A percentile compares a stretch with the other conserved stretches of the same genome.
Conservation (phyloP, 1,140 invertebrate genomes). For the Conus ventricosus region DNA sequence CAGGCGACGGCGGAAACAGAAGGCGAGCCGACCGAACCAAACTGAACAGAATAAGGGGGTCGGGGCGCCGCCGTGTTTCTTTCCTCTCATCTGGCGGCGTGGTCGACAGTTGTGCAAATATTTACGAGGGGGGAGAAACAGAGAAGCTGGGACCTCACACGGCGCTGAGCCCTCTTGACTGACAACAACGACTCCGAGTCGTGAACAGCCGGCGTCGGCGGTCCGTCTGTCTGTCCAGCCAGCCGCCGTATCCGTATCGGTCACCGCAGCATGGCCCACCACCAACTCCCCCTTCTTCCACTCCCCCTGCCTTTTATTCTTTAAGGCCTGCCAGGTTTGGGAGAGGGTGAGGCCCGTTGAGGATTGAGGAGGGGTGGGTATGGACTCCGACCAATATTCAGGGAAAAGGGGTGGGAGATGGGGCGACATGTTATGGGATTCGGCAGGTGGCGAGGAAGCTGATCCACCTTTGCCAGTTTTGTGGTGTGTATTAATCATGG, state of each 20-base stretch:
- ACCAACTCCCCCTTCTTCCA: not conserved
- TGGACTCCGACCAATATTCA: no score
- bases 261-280: not conserved
- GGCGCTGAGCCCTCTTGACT: not conserved
- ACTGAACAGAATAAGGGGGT: not conserved
- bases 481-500: not conserved
- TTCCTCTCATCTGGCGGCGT: constrained; percentile 13
- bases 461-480: not conserved
- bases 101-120: constrained; percentile 33
- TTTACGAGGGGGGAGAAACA: constrained; percentile 25
- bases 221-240: not conserved
- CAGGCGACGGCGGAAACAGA: not conserved
- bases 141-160: constrained; percentile 2
- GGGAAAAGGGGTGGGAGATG: no score
- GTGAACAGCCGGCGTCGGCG: not conserved
- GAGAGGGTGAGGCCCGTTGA: not conserved
- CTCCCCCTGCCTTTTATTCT: not conserved
- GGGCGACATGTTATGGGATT: not conserved
- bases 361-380: not conserved
- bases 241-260: not conserved
- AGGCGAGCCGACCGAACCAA: not conserved
- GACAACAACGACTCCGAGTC: constrained; percentile 18
- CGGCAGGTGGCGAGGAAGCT: not conserved
- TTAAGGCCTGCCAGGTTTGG: not conserved
- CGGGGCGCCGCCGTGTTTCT: not conserved